Percentiles rank a stretch among this genome's conserved stretches.
Evolutionary conservation across 1,140 invertebrate species (phyloP).

Genomic region (Aleiodes sp.): DNA sequence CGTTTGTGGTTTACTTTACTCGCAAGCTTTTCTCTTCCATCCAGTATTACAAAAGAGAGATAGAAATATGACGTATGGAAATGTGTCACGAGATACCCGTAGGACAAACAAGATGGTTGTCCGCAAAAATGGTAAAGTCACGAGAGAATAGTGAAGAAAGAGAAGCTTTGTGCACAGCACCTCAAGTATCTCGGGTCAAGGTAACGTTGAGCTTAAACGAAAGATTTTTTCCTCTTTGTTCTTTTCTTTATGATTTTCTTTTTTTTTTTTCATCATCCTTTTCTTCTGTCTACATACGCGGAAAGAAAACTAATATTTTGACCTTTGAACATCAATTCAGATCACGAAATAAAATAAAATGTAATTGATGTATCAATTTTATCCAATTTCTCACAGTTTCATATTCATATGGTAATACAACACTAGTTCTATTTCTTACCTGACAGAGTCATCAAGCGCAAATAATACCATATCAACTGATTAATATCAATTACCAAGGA

Average conservation of each 20-base stretch:
- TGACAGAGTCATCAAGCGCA: too few relatives aligned
- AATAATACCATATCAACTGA: too few relatives aligned
- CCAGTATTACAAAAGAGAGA: not conserved
- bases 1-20: not conserved
- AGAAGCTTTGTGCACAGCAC: not conserved
- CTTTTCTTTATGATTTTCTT: not conserved
- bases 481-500: too few relatives aligned
- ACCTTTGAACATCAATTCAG: too few relatives aligned
- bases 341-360: too few relatives aligned
- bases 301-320: too few relatives aligned
- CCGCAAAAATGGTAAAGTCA: not conserved
- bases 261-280: too few relatives aligned
- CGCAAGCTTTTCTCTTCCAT: not conserved
- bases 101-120: constrained; percentile 18
- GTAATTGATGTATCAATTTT: too few relatives aligned
- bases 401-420: too few relatives aligned
- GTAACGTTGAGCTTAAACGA: constrained; percentile 18
- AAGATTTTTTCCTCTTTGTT: not conserved
- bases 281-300: too few relatives aligned
- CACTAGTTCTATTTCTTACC: too few relatives aligned
- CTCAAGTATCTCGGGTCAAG: not conserved
- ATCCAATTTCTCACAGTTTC: too few relatives aligned
- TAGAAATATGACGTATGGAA: constrained; percentile 26
- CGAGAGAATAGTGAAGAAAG: not conserved
- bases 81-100: constrained; percentile 3